Evolutionary conservation across 2,888 invertebrate genomes (phyloP).

Genomic region (Choristoneura rosaceana): DNA sequence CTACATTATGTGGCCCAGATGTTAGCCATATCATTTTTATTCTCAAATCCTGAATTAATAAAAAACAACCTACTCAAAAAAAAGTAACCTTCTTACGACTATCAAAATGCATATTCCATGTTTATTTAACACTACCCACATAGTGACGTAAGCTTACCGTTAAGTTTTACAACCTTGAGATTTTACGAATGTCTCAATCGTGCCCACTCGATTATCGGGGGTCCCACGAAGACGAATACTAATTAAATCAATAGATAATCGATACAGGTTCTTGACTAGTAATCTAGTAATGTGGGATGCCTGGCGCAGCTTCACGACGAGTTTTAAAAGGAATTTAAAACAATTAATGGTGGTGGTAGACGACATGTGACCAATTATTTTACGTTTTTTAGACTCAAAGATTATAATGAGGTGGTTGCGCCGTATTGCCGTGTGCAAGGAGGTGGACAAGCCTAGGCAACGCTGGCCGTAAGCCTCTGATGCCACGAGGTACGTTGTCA

Average conservation of each 20-base stretch:
- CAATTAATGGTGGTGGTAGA: conserved; percentile 5
- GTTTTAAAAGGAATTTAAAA: conserved; percentile 21
- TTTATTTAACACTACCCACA: conserved; percentile 35
- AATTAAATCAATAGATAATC: conserved; percentile 35
- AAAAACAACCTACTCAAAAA: background rate
- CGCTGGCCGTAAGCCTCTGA: too few relatives aligned
- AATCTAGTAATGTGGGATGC: conserved; percentile 27
- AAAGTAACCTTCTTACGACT: background rate
- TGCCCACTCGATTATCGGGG: conserved; percentile 27
- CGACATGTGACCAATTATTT: background rate
- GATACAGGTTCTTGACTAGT: conserved; percentile 25
- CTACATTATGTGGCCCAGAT: too few relatives aligned
- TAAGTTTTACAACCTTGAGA: conserved; percentile 35
- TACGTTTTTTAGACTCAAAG: background rate
- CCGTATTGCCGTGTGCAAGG: too few relatives aligned
- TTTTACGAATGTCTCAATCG: conserved; percentile 37
- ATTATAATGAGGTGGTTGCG: background rate
- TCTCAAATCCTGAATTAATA: background rate
- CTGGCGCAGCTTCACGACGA: conserved; percentile 20
- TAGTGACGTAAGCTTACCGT: conserved; percentile 29
- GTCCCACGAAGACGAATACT: conserved; percentile 13
- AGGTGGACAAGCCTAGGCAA: too few relatives aligned
- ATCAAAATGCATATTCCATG: conserved; percentile 18
- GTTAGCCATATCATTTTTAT: too few relatives aligned
- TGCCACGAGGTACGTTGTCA: too few relatives aligned